Conservation (phyloP, 2,888 invertebrate genomes). For the Rhingia rostrata region DNA sequence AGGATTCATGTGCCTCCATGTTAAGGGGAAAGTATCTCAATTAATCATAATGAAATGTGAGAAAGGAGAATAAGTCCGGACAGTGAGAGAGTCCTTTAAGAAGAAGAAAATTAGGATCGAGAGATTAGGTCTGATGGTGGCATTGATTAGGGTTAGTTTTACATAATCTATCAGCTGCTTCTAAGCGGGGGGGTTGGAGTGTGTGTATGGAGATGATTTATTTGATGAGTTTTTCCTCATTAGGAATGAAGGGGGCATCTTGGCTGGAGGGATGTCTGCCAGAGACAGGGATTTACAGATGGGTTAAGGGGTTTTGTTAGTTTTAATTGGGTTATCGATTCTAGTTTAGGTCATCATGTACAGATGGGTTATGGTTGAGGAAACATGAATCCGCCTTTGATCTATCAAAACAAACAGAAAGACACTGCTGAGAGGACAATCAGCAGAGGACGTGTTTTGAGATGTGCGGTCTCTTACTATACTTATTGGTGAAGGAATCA, state of each 20-base stretch:
- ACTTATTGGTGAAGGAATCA: too few species aligned
- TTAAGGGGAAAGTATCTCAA: slow-evolving; percentile 13
- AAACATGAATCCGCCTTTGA: too few species aligned
- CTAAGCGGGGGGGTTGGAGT: slow-evolving; percentile 16
- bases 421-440: too few species aligned
- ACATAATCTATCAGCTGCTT: slow-evolving; percentile 60
- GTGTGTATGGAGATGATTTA: slow-evolving; percentile 23
- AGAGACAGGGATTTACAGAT: background rate
- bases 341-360: too few species aligned
- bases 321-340: too few species aligned
- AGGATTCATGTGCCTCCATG: background rate
- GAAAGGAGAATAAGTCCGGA: too few species aligned
- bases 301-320: too few species aligned
- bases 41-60: slow-evolving; percentile 30
- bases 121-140: slow-evolving; percentile 67
- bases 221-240: slow-evolving; percentile 34
- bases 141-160: slow-evolving; percentile 70
- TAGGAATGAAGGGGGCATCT: slow-evolving; percentile 5
- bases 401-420: too few species aligned
- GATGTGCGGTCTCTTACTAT: too few species aligned
- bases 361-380: too few species aligned
- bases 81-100: slow-evolving; percentile 5
- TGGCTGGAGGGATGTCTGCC: background rate
- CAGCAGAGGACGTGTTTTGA: too few species aligned
- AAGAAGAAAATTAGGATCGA: slow-evolving; percentile 42